These are phyloP conservation scores for Gila robusta DNA, from an alignment of 2,797 vertebrate species.

Conservation along the genomic window DNA sequence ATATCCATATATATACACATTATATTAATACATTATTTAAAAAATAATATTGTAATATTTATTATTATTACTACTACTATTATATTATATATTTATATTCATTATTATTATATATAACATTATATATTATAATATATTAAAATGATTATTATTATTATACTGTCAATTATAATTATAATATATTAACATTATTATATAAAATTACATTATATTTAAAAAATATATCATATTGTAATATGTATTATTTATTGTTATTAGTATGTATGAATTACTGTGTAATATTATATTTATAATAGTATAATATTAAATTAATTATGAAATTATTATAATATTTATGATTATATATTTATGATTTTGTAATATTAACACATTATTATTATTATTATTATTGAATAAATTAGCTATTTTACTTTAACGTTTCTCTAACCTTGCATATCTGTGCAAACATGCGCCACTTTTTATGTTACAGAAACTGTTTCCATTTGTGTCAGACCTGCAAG, in stretches of 20 bases:
- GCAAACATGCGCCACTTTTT: conserved; percentile 3
- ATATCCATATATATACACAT: not conserved
- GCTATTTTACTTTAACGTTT: not conserved
- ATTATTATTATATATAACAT: not conserved
- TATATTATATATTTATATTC: not conserved
- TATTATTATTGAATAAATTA: not conserved
- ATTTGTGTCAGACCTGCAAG: conserved; percentile 82
- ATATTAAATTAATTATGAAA: not conserved
- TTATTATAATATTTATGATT: not conserved
- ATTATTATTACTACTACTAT: not conserved
- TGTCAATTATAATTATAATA: not conserved
- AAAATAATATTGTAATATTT: not conserved
- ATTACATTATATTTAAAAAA: not conserved
- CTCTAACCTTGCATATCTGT: not conserved
- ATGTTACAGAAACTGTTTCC: conserved; percentile 85
- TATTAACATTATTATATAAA: not conserved
- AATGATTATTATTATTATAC: not conserved
- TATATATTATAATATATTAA: not conserved
- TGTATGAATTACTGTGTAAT: not conserved
- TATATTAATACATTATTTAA: too few relatives aligned
- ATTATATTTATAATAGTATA: not conserved
- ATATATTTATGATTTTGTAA: not conserved
- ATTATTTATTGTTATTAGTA: not conserved
- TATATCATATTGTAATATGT: not conserved
- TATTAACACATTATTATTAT: not conserved